Evolutionary conservation across 2,113 vertebrate genomes (phyloP), one percentile per base, ranked within the genome.

Genomic region (Lagopus leucura): DNA sequence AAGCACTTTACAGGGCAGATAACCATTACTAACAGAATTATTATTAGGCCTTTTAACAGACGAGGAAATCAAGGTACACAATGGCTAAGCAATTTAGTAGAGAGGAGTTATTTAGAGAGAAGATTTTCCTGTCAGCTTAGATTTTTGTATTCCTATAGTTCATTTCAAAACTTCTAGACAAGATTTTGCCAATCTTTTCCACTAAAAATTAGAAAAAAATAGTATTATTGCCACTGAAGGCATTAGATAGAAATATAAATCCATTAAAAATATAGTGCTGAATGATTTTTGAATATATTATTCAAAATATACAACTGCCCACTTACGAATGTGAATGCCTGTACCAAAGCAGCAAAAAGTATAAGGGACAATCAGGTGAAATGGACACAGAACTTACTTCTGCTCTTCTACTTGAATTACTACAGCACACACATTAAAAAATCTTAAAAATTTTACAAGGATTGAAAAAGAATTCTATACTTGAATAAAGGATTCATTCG

Each of bases 401-500:
- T 50, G 16, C 19, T 75, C 80, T 84, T 52, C 52, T 21, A 1
- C 6, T 22, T 4, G 65, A 20, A n/a, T 36, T 85, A 32, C 40
- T 61, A n/a, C 13, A 87, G 77, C 74, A 60, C 2, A 72, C 38
- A 16, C 17, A 78, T 57, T 72, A 38, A 81, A 78, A 90, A 92
- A 84, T 8, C 40, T 58, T 82, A 40, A 58, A 87, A 89, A 50
- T 58, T 87, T 86, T 72, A 4, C 58, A 78, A 61, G 25, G 54
- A 70, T 11, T 43, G n/a, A 69, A 73, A 87, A 88, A 73, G 67
- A 90, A 18, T 94, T 74, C 75, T 58, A 11, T 76, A 73, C 58
- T 28, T 76, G 22, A 73, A 34, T 13, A 43, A 25, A 7, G 43
- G 57, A 89, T 65, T 75, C 2, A 70, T 76, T 82, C 15, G 0